Evolutionary conservation across 2,797 vertebrate genomes (phyloP).

Genomic region (Notolepis coatsorum): DNA sequence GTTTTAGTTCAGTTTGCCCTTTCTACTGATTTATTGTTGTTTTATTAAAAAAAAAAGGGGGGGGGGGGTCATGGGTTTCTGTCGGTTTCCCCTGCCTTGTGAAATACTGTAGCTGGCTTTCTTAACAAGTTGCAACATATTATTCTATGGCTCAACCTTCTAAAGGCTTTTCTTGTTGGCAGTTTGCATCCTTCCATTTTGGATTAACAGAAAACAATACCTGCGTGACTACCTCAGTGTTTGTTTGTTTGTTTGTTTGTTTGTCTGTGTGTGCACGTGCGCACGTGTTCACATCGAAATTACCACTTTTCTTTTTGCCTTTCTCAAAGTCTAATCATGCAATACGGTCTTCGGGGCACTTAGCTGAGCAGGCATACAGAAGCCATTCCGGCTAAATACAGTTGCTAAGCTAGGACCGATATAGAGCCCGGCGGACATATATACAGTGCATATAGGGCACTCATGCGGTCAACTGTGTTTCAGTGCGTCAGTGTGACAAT

Average conservation of each 20-base stretch:
- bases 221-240: constrained; percentile 47
- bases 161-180: constrained; percentile 52
- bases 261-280: too few relatives aligned
- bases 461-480: constrained; percentile 55
- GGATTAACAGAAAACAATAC: constrained; percentile 60
- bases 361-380: too few relatives aligned
- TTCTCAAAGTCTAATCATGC: too few relatives aligned
- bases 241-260: constrained; percentile 31
- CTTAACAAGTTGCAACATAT: constrained; percentile 68
- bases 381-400: too few relatives aligned
- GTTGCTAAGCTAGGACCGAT: constrained; percentile 32
- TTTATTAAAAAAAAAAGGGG: constrained; percentile 21
- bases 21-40: constrained; percentile 35
- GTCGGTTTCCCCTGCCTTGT: constrained; percentile 56
- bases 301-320: too few relatives aligned
- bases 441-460: constrained; percentile 46
- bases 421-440: constrained; percentile 29
- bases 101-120: constrained; percentile 67
- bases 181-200: constrained; percentile 47
- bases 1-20: constrained; percentile 24
- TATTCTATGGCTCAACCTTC: constrained; percentile 70
- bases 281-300: too few relatives aligned
- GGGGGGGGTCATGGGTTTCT: constrained; percentile 37
- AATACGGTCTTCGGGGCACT: too few relatives aligned
- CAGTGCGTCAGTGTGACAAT: constrained; percentile 71